Evolutionary conservation across 2,888 invertebrate genomes (phyloP), one percentile per base, ranked within the genome.

Genomic region (Phanerotoma sp.): DNA sequence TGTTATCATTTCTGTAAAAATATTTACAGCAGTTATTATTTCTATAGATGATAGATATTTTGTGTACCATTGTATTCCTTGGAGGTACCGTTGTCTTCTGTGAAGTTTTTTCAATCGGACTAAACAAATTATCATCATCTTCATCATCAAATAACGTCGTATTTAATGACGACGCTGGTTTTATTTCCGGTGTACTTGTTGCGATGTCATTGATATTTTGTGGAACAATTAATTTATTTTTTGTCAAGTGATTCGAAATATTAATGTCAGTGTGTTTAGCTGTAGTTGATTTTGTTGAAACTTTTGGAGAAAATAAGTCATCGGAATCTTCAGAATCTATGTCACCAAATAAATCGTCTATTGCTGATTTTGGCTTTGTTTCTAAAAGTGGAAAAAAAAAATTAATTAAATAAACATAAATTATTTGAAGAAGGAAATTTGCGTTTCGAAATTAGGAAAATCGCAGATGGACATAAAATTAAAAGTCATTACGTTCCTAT

Each of bases 261-360:
- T 37, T 33, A 28, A 28, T 46, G 35, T 61, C 57, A 47, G 13
- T 38, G 6, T 51, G 15, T 25, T 51, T 48, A 40, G 58, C 62
- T 2, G 46, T 16, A 4, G 50, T 21, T 32, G 61, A 65, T 51
- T 69, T 68, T 7, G 9, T 64, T 6, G 69, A 62, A 32, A 48
- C 62, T 51, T 73, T 73, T 1, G 70, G 61, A 4, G 73, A 66
- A 51, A 77, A 77, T 48, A 77, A 74, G 48, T 73, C 73, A 47
- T 75, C 74, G 3, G 74, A 74, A 47, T 75, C 75, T 13, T 77
- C 77, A 1, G 74, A 74, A 53, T 77, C 65, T 6, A 62, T 69
- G 47, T 77, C 75, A 6, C 67, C 76, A 46, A 75, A 77, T 11
- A 77, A 63, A 67, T 78, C 77, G 35, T 77, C 76, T n/a, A 75